Conservation (phyloP, 2,113 vertebrate species). For the Mobula birostris region DNA sequence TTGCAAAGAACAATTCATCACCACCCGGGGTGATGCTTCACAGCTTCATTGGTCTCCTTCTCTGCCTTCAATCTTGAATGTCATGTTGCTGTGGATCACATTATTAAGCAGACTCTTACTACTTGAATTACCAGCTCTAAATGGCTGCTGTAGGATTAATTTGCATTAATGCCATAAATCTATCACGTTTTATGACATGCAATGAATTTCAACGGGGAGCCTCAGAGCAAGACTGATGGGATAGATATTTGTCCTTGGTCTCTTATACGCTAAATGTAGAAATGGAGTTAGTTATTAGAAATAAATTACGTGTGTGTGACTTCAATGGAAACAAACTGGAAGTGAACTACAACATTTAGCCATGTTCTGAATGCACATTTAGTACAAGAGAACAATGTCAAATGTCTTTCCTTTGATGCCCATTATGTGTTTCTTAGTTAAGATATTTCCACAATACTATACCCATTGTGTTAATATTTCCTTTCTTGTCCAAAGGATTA, state of each 20-base stretch:
- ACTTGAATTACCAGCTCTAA: neutral
- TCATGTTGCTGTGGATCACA: neutral
- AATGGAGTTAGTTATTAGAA: too few relatives aligned
- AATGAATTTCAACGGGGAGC: slow-evolving; percentile 1
- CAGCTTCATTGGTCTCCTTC: neutral
- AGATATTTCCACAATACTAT: neutral
- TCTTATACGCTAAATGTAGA: too few relatives aligned
- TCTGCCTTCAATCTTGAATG: neutral
- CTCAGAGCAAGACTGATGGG: neutral
- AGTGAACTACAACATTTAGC: too few relatives aligned
- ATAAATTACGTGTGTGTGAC: too few relatives aligned
- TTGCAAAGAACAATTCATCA: neutral
- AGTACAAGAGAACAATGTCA: neutral
- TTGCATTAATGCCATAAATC: neutral
- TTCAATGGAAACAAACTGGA: too few relatives aligned
- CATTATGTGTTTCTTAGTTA: neutral
- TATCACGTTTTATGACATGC: neutral
- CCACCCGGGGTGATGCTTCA: neutral
- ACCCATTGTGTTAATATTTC: neutral
- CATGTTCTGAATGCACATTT: too few relatives aligned
- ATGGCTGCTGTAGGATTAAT: neutral
- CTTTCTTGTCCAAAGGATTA: neutral
- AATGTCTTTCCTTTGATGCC: neutral
- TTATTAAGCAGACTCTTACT: neutral
- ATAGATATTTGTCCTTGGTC: too few relatives aligned